Conservation (phyloP, 2,888 invertebrate genomes). For the Coelopa pilipes region DNA sequence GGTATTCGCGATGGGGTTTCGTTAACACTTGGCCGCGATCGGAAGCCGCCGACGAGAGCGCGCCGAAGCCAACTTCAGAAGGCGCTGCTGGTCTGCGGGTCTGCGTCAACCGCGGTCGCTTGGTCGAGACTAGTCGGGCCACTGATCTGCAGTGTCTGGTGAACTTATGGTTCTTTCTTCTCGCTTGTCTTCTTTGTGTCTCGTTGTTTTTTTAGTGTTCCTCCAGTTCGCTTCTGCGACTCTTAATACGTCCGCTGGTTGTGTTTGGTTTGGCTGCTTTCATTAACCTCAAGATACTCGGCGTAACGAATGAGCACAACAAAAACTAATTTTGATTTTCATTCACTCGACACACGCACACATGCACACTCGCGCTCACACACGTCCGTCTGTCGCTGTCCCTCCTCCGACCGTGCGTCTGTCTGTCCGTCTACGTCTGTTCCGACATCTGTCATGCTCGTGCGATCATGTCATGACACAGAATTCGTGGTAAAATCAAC, state of each 20-base stretch:
- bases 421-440: constrained; percentile 1
- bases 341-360: constrained; percentile 1
- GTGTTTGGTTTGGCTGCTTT: constrained; percentile 33
- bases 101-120: constrained; percentile 22
- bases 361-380: not conserved
- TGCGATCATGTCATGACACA: constrained; percentile 31
- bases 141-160: constrained; percentile 40
- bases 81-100: too few species aligned
- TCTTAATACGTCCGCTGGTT: constrained; percentile 14
- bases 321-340: constrained; percentile 29
- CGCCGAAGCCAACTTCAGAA: not conserved
- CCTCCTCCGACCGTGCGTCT: not conserved
- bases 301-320: constrained; percentile 24
- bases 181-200: constrained; percentile 9
- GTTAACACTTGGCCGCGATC: too few species aligned
- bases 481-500: constrained; percentile 24
- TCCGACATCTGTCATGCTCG: constrained; percentile 9
- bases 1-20: too few species aligned
- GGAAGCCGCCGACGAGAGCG: too few species aligned
- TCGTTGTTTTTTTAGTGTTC: not conserved
- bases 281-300: constrained; percentile 31
- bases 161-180: constrained; percentile 35
- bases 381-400: not conserved
- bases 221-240: not conserved
- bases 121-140: constrained; percentile 36